Base-by-base conservation (phyloP, 2,888 invertebrate species). In the Tetragonula carbonaria region DNA sequence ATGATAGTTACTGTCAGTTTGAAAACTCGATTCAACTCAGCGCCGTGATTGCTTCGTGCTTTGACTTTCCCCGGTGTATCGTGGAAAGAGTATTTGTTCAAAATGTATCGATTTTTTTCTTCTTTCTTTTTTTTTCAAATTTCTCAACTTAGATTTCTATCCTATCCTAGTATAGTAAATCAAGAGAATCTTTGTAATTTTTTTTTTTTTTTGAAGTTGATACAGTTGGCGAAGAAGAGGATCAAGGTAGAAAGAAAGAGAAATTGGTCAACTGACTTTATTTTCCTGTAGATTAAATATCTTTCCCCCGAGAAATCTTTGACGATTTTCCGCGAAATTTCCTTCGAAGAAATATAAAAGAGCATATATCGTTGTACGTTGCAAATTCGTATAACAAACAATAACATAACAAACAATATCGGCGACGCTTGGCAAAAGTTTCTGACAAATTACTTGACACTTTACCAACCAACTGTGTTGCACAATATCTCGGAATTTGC, bases 21-120 rank as follows among this genome's bases (percentile, higher is more conserved):
- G 77, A 82, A 45, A 85, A 82, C 82, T 85, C 80, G 74, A 82
- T 84, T 88, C 85, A 63, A 74, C 45, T 21, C 21, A 57, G 63
- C 57, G 55, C 53, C 80, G 71, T 82, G 88, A 88, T 88, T 83
- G 88, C 87, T 80, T 85, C 88, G 88, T 80, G 88, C 87, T 81
- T 86, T 83, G 78, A 87, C 80, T 88, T 88, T 57, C 66, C 68
- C 23, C 45, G 14, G 16, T 4, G n/a, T 62, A 51, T 51, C 62
- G 2, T 18, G 8, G 28, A 73, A 73, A 62, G 4, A 8, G 6
- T 28, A 16, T 33, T 62, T 28, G 16, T 63, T 63, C n/a, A 14
- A 14, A 3, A 33, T 50, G 82, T 75, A 62, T 70, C 23, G 23
- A 50, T 51, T 74, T 81, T 45, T 55, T 50, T 72, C 74, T 66